Evolutionary conservation across 2,113 vertebrate genomes (phyloP), one percentile per base, ranked within the genome.

Genomic region (Chlamydotis undulata): DNA sequence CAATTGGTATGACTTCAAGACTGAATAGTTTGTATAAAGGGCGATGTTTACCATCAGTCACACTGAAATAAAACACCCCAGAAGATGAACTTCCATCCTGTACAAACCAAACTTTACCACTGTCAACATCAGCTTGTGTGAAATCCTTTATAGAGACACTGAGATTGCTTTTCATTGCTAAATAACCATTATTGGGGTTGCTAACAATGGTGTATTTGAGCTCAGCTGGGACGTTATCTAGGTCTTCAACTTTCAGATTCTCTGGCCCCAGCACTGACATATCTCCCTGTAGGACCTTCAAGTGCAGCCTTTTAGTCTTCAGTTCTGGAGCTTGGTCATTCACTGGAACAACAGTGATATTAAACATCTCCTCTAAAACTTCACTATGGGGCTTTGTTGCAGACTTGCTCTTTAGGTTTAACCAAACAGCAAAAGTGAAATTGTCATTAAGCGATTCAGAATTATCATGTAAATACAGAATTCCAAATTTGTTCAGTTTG

Each of bases 1-100:
- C 73, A 12, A 99, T 94, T 64, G 98, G 97, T 57, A 94, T 95
- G 35, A 99, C 98, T 52, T 99, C 98, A 73, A 99, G 87, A 89
- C 98, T 98, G 75, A 99, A 99, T 3, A 99, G 98, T 97, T 99
- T 99, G 95, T 99, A 99, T 64, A 99, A 96, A 14, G 99, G 99
- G 56, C 96, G 96, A 78, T 99, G 99, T 55, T 98, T 97, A 29
- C 99, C 99, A 85, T 99, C 99, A 3, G 98, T 99, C 78, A 99
- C 99, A 13, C 98, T 99, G 80, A 99, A 99, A 97, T 99, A 99
- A 93, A 99, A 99, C 8, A 98, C 98, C 6, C 98, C 98, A 14
- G 99, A 99, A 22, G 93, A 97, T 6, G 98, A 92, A 83, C 98
- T 99, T 94, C 99, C 99, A 83, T 99, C 99, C 29, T 99, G 99